Evolutionary conservation across 1,140 invertebrate species (phyloP).

Genomic region (Phenacoccus solenopsis): DNA sequence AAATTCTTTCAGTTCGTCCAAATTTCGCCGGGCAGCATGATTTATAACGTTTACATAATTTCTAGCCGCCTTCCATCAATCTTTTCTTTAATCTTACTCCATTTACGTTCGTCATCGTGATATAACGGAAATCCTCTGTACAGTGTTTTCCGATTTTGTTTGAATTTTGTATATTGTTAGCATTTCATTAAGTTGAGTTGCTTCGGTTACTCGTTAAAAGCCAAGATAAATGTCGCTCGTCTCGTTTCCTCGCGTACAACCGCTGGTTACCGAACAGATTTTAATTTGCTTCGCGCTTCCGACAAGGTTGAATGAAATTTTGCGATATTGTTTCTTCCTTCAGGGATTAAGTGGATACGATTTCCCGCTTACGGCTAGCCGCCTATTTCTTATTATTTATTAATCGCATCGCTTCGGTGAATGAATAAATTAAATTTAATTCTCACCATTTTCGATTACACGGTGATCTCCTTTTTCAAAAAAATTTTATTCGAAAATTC

Average conservation of each 20-base stretch:
- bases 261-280: not conserved
- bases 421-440: too few species aligned
- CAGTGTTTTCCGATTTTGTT: not conserved
- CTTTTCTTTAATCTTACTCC: not conserved
- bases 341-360: too few species aligned
- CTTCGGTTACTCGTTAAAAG: not conserved
- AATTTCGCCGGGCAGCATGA: not conserved
- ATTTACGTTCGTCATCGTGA: not conserved
- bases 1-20: too few species aligned
- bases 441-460: too few species aligned
- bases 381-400: too few species aligned
- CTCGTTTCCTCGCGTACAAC: not conserved
- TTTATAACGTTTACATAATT: conserved; percentile 3
- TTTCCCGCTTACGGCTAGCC: too few species aligned
- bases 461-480: too few species aligned
- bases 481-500: too few species aligned
- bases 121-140: not conserved
- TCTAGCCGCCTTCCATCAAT: not conserved
- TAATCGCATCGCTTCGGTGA: too few species aligned
- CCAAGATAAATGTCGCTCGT: not conserved
- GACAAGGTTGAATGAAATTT: not conserved
- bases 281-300: not conserved
- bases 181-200: not conserved
- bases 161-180: not conserved
- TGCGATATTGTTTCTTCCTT: not conserved